phyloP scores from a whole-genome alignment of 2,113 vertebrate species.

The Dipodomys spectabilis region DNA sequence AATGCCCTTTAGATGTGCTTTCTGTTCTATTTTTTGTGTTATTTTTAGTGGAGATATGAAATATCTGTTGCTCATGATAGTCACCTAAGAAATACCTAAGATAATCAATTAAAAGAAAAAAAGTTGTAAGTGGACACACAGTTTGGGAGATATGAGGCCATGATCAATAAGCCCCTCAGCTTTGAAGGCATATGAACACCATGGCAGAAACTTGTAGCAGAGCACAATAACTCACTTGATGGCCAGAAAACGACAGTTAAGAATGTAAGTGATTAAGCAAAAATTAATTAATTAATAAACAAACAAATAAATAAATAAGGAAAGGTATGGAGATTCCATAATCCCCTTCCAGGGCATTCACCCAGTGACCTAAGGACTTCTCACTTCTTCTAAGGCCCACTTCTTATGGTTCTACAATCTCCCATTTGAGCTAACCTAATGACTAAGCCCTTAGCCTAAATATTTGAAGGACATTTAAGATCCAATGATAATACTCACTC shows the following conservation, averaged over 20 bases:
- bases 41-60: no score
- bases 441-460: no score
- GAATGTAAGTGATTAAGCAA: no score
- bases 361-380: no score
- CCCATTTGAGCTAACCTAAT: background rate
- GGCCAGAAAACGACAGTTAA: background rate
- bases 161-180: background rate
- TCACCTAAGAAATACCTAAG: background rate
- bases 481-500: background rate
- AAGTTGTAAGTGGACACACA: background rate
- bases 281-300: no score
- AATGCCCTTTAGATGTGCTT: no score
- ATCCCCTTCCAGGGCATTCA: no score
- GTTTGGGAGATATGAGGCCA: background rate
- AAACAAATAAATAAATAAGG: background rate
- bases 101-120: background rate
- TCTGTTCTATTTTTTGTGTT: no score
- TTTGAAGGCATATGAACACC: background rate
- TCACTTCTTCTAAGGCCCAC: background rate
- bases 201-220: background rate
- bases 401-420: background rate
- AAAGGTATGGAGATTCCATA: rapidly evolving
- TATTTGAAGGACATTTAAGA: background rate
- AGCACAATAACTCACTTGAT: background rate
- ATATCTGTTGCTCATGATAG: no score